A percentile compares a stretch with the other conserved stretches of the same genome.
Evolutionary conservation across 35 echinoderm and acorn worm species (phyloP).

Genomic region (Ophioderma brevispina): DNA sequence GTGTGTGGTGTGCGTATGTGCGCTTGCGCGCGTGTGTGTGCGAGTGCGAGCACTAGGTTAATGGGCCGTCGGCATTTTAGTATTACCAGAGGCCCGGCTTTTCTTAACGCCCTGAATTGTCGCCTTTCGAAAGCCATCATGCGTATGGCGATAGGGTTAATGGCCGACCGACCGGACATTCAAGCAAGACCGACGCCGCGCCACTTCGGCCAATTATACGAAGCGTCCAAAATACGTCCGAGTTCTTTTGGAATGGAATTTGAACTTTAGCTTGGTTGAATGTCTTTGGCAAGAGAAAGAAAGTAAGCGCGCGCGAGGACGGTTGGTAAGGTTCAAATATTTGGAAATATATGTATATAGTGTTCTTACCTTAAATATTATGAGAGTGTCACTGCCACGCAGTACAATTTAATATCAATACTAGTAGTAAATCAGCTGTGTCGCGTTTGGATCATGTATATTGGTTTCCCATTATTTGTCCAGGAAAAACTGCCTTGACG

Average conservation of each 20-base stretch:
- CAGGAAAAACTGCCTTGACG: neutral
- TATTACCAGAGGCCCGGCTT: neutral
- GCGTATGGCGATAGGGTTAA: neutral
- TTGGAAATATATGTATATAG: too few relatives aligned
- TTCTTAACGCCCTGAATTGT: neutral
- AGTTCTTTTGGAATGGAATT: too few relatives aligned
- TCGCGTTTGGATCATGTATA: neutral
- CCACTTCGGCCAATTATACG: too few relatives aligned
- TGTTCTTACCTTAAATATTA: too few relatives aligned
- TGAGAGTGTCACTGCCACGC: neutral
- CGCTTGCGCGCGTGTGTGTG: too few relatives aligned
- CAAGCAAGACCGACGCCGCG: too few relatives aligned
- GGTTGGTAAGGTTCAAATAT: too few relatives aligned
- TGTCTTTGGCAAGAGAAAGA: too few relatives aligned
- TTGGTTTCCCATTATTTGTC: neutral
- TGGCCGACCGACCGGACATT: neutral
- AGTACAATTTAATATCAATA: neutral
- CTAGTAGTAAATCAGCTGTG: neutral
- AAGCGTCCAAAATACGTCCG: too few relatives aligned
- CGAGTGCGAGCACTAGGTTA: neutral
- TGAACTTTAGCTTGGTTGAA: too few relatives aligned
- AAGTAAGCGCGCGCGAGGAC: too few relatives aligned
- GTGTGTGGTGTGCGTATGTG: too few relatives aligned
- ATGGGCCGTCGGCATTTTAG: neutral
- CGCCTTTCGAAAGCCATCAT: neutral